These are phyloP conservation scores for Leucosticte australis DNA, from an alignment of 2,113 vertebrate species.

Conservation along the genomic window DNA sequence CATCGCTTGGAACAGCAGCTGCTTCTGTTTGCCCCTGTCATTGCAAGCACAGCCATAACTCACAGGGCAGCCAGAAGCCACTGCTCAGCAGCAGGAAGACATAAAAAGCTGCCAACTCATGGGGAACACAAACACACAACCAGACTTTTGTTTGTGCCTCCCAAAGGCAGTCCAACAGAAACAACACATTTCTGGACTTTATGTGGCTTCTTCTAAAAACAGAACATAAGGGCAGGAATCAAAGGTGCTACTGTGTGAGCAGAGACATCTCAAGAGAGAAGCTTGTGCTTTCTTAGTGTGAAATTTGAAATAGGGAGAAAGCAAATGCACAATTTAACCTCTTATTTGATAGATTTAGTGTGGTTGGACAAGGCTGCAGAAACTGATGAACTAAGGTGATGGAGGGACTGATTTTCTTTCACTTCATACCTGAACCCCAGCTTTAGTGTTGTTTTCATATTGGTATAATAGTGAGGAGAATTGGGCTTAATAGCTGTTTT, in stretches of 20 bases:
- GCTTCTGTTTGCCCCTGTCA: background rate
- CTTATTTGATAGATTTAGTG: background rate
- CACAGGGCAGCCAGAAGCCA: background rate
- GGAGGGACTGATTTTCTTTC: background rate
- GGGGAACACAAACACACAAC: conserved; percentile 30
- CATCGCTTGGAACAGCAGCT: background rate
- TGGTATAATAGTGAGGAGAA: background rate
- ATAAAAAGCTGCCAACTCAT: conserved; percentile 3
- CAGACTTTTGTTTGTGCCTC: conserved; percentile 2
- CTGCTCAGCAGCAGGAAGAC: background rate
- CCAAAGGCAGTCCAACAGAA: conserved; percentile 48
- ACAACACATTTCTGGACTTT: conserved; percentile 2
- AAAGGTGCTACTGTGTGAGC: conserved; percentile 46
- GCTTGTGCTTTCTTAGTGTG: background rate
- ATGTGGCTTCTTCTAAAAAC: conserved; percentile 38
- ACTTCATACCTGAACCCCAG: background rate
- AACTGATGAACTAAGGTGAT: background rate
- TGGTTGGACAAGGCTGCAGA: background rate
- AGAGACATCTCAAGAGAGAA: background rate
- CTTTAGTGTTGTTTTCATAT: background rate
- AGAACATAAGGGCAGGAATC: conserved; percentile 23
- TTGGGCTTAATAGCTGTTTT: background rate
- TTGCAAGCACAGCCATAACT: background rate
- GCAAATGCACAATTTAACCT: background rate
- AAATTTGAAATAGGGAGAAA: background rate